These are phyloP conservation scores for Electrona antarctica DNA, from an alignment of 2,113 vertebrate genomes.

Conservation along the genomic window DNA sequence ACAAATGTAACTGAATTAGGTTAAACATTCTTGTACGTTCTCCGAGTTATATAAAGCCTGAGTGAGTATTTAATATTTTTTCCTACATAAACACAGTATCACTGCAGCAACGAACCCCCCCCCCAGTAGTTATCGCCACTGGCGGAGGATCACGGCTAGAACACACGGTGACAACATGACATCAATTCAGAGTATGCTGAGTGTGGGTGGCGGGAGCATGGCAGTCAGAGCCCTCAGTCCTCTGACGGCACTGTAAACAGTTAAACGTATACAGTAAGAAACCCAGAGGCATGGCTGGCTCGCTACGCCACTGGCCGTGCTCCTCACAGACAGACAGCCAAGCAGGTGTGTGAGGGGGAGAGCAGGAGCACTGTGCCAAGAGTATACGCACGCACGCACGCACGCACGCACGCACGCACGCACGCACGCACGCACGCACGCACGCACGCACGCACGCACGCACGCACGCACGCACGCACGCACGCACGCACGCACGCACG, in stretches of 20 bases:
- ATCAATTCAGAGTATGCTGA: slow-evolving; percentile 15
- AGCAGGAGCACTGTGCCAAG: slow-evolving; percentile 45
- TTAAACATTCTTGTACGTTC: too few relatives aligned
- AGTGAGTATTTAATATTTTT: too few relatives aligned
- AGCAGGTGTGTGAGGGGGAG: slow-evolving; percentile 41
- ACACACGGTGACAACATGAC: slow-evolving; percentile 33
- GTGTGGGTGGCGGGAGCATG: slow-evolving; percentile 43
- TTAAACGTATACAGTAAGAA: slow-evolving; percentile 42
- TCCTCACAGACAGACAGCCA: slow-evolving; percentile 36
- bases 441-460: not conserved
- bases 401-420: not conserved
- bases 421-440: not conserved
- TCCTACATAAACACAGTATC: too few relatives aligned
- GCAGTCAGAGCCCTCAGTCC: slow-evolving; percentile 1
- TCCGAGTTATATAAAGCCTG: too few relatives aligned
- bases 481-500: not conserved
- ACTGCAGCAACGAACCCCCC: too few relatives aligned
- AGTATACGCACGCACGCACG: not conserved
- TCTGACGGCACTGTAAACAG: slow-evolving; percentile 61
- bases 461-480: not conserved
- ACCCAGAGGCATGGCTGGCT: slow-evolving; percentile 28
- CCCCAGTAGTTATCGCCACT: not conserved
- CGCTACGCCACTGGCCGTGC: slow-evolving; percentile 36
- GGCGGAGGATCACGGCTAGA: slow-evolving; percentile 22
- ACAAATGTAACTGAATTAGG: too few relatives aligned